Percentiles rank a stretch among this genome's conserved stretches.
phyloP scores from a whole-genome alignment of 2,888 invertebrate species.

The Ectropis crepuscularia region DNA sequence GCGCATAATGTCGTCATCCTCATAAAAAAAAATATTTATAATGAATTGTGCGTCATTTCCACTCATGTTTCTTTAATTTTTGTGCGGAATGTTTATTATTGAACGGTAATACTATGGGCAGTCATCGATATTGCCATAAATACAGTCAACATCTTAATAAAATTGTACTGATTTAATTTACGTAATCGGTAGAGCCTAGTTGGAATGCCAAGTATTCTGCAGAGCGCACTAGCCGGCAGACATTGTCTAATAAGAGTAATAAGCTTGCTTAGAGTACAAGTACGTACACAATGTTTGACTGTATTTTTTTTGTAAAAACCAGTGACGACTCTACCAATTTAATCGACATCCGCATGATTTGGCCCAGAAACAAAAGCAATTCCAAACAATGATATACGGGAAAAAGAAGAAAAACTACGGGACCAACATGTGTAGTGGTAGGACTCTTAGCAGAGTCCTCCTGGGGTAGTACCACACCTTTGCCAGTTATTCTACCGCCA shows the following conservation, averaged over 20 bases:
- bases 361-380: too few relatives aligned
- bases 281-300: conserved; percentile 34
- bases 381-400: too few relatives aligned
- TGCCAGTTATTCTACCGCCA: too few relatives aligned
- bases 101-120: not conserved
- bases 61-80: conserved; percentile 31
- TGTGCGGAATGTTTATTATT: conserved; percentile 12
- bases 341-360: too few relatives aligned
- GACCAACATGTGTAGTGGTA: too few relatives aligned
- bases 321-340: too few relatives aligned
- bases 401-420: too few relatives aligned
- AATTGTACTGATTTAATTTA: conserved; percentile 40
- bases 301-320: not conserved
- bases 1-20: conserved; percentile 17
- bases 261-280: conserved; percentile 43
- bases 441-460: too few relatives aligned
- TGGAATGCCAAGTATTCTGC: conserved; percentile 50
- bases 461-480: too few relatives aligned
- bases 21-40: conserved; percentile 9
- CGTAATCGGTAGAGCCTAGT: conserved; percentile 43
- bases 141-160: conserved; percentile 34
- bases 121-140: conserved; percentile 17
- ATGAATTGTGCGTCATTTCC: conserved; percentile 20
- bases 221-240: conserved; percentile 37
- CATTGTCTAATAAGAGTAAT: conserved; percentile 48